Percentiles rank a stretch among this genome's conserved stretches.
Evolutionary conservation across 35 echinoderm and acorn worm genomes (phyloP).

Genomic region (Holothuria glaberrima): DNA sequence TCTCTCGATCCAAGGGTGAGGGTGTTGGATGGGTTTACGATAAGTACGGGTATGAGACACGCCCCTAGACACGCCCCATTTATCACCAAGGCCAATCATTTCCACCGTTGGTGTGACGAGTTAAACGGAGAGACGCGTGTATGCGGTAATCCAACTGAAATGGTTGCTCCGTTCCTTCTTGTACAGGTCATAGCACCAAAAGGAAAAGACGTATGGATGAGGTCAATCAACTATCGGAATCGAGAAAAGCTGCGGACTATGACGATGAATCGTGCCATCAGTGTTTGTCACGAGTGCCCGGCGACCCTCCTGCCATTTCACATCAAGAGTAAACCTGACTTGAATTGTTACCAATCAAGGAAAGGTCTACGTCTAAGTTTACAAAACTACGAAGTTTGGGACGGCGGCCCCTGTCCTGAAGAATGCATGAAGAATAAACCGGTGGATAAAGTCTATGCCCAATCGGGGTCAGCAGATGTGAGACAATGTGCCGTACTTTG

Average conservation of each 20-base stretch:
- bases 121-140: too few relatives aligned
- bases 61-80: neutral
- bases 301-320: conserved; percentile 3
- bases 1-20: too few relatives aligned
- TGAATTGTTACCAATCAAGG: neutral
- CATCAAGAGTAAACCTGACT: conserved; percentile 10
- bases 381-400: neutral
- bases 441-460: neutral
- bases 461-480: neutral
- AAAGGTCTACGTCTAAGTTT: neutral
- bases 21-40: too few relatives aligned
- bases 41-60: too few relatives aligned
- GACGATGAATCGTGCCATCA: neutral
- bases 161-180: neutral
- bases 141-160: conserved; percentile 34
- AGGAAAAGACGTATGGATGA: too few relatives aligned
- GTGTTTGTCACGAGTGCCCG: conserved; percentile 30
- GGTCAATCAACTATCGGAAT: neutral
- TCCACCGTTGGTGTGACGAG: too few relatives aligned
- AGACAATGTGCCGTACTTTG: neutral
- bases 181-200: too few relatives aligned
- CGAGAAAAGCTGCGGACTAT: too few relatives aligned
- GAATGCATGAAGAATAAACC: conserved; percentile 41
- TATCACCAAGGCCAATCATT: neutral
- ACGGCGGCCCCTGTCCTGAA: conserved; percentile 6